phyloP scores from a whole-genome alignment of 2,113 vertebrate genomes.

The Bos indicus region DNA sequence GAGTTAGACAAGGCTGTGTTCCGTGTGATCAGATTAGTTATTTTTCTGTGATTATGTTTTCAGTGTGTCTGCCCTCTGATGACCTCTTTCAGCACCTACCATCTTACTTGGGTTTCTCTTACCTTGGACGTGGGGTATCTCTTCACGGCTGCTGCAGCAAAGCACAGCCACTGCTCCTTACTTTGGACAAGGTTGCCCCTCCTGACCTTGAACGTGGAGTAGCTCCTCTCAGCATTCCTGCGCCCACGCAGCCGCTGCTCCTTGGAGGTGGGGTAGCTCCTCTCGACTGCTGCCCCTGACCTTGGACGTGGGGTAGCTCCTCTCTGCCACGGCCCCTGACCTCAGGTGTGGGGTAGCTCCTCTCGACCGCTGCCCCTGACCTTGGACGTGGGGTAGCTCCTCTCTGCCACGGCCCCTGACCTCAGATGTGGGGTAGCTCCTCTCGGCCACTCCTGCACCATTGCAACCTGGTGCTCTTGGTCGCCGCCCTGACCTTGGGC shows the following conservation, averaged over 20 bases:
- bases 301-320: rapidly evolving
- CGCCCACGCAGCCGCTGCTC: rapidly evolving
- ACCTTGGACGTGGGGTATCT: too few species aligned
- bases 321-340: rapidly evolving
- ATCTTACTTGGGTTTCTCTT: too few species aligned
- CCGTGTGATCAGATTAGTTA: too few species aligned
- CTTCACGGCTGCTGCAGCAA: too few species aligned
- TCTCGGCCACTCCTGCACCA: rapidly evolving
- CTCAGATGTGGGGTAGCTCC: rapidly evolving
- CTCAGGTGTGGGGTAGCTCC: rapidly evolving
- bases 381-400: rapidly evolving
- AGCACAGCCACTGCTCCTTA: too few species aligned
- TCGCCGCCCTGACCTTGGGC: background rate
- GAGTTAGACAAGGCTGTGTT: too few species aligned
- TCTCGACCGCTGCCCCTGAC: rapidly evolving
- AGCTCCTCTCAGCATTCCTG: too few species aligned
- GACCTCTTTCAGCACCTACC: too few species aligned
- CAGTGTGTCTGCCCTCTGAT: too few species aligned
- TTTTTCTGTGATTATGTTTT: too few species aligned
- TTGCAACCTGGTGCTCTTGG: background rate
- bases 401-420: rapidly evolving
- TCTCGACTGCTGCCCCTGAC: rapidly evolving
- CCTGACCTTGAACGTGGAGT: too few species aligned
- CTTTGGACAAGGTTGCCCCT: rapidly evolving
- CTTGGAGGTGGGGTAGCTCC: too few species aligned